A percentile compares a stretch with the other conserved stretches of the same genome.
These are phyloP conservation scores for Protaetia brevitarsis DNA, from an alignment of 1,140 invertebrate species.

Conservation along the genomic window DNA sequence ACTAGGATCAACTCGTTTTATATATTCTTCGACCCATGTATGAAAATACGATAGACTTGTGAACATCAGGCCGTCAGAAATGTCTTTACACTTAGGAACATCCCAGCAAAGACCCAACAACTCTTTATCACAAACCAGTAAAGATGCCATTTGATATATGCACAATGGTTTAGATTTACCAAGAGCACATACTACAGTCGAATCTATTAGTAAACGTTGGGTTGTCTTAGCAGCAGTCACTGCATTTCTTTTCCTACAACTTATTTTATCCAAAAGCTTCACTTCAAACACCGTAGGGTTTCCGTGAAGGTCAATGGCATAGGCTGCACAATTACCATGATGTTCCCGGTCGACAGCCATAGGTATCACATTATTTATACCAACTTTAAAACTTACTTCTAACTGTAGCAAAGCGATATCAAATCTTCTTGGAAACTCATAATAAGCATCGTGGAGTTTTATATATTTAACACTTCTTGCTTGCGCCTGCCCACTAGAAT, in stretches of 20 bases:
- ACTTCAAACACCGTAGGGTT: too few relatives aligned
- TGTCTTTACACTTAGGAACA: neutral
- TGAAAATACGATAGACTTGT: neutral
- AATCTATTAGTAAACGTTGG: neutral
- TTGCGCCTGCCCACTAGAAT: neutral
- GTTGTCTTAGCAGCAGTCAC: neutral
- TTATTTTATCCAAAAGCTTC: too few relatives aligned
- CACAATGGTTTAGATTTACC: neutral
- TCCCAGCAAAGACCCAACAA: neutral
- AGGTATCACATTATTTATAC: neutral
- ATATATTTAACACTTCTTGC: neutral
- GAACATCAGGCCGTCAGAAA: neutral
- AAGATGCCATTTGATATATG: neutral
- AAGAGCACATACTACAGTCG: neutral
- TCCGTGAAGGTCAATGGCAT: neutral
- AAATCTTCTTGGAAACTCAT: neutral
- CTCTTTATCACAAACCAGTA: neutral
- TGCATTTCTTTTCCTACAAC: neutral
- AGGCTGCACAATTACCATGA: neutral
- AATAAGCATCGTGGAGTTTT: neutral
- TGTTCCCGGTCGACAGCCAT: neutral
- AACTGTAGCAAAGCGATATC: neutral
- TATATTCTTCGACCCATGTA: neutral
- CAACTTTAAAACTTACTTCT: neutral
- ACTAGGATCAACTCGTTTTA: neutral